Base-by-base conservation (phyloP, 2,888 invertebrate species). In the Meghimatium bilineatum region DNA sequence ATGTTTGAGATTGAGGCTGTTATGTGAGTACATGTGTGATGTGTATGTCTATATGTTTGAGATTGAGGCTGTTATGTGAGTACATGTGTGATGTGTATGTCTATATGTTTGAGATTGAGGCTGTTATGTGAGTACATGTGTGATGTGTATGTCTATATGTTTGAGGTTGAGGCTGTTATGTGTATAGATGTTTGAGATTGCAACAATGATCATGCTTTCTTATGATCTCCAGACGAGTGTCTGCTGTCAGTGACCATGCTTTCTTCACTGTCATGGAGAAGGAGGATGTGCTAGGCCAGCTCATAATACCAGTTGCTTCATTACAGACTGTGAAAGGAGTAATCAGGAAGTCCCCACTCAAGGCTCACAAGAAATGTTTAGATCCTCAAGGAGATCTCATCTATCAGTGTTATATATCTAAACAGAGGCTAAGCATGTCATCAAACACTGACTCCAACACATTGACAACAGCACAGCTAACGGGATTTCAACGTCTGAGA, bases 191-290 rank as follows among this genome's bases (percentile, higher is more conserved):
- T 44, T 44, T 44, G 12, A 44, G 5, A 44, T 20, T 56, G 10
- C 26, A 63, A 63, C n/a, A 29, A 2, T n/a, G n/a, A 29, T 63
- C 23, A 63, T 29, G 10, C n/a, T 63, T 26, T 26, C 6, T 74
- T 75, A 56, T n/a, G n/a, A n/a, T 90, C 88, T 56, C 66, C 88
- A 92, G 92, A 5, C 87, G 87, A 80, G 90, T 92, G 0, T 84
- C 88, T 23, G 89, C 90, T 80, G 82, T 87, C 0, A 82, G 89
- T 49, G 90, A 92, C 85, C 89, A 91, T 75, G 89, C 91, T 10
- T 91, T 90, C 86, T 91, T 92, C 86, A 90, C 89, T 66, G 91
- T 91, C 34, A 92, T 91, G 34, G 92, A 92, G 81, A 92, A 92
- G 75, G 91, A 92, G 77, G 91, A 92, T 84, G 87, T 91, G 32